phyloP scores from a whole-genome alignment of 2,113 vertebrate genomes.

The Nannospalax galili region DNA sequence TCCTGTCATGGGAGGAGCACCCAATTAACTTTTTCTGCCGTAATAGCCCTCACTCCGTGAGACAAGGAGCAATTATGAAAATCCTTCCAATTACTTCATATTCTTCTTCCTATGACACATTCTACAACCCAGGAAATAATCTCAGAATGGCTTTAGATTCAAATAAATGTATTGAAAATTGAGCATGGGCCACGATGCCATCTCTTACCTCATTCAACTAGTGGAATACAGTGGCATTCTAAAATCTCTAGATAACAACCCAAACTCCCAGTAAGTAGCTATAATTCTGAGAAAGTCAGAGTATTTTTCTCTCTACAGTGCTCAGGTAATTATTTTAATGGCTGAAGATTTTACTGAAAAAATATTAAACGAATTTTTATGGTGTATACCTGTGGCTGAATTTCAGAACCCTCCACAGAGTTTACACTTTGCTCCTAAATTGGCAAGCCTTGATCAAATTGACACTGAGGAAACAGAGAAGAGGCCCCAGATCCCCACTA shows the following conservation, averaged over 20 bases:
- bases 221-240: not conserved
- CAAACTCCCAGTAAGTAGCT: constrained; percentile 6
- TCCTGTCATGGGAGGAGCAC: not conserved
- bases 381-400: not conserved
- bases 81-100: not conserved
- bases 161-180: not conserved
- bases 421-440: not conserved
- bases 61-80: not conserved
- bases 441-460: not conserved
- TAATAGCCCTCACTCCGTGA: not conserved
- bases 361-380: not conserved
- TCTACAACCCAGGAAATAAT: not conserved
- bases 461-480: not conserved
- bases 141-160: not conserved
- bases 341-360: not conserved
- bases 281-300: not conserved
- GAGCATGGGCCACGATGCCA: not conserved
- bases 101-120: not conserved
- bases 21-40: not conserved
- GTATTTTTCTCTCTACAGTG: not conserved
- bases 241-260: not conserved
- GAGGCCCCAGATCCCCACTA: not conserved
- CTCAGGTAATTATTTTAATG: not conserved
- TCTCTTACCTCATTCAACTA: not conserved
- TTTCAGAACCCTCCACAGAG: not conserved